phyloP scores from a whole-genome alignment of 2,888 invertebrate genomes.

The Aricia artaxerxes region DNA sequence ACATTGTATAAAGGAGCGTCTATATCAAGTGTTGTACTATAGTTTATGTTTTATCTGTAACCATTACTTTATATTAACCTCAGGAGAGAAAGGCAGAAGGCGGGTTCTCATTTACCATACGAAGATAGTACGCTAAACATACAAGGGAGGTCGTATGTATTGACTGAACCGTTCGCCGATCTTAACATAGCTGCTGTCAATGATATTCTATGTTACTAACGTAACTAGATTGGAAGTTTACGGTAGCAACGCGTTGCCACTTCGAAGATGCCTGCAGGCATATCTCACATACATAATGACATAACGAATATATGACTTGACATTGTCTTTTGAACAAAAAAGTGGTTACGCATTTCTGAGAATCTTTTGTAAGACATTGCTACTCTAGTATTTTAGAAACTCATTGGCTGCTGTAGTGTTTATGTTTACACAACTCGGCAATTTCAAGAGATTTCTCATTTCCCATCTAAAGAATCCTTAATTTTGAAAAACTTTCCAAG shows the following conservation, averaged over 20 bases:
- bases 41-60: not conserved
- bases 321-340: no score
- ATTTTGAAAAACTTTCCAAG: not conserved
- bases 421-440: not conserved
- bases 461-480: not conserved
- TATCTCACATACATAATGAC: no score
- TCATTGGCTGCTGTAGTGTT: not conserved
- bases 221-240: no score
- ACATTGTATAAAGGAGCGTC: not conserved
- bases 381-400: no score
- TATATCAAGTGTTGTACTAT: not conserved
- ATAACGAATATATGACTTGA: no score
- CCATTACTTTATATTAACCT: conserved; percentile 16
- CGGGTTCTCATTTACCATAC: conserved; percentile 13
- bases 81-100: not conserved
- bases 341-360: no score
- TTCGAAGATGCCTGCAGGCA: no score
- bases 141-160: conserved; percentile 7
- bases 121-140: not conserved
- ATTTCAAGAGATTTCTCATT: conserved; percentile 1
- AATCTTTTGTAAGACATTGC: no score
- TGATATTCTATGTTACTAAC: no score
- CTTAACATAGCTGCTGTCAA: not conserved
- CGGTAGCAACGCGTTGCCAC: no score
- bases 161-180: not conserved